Evolutionary conservation across 2,797 vertebrate genomes (phyloP).

Genomic region (Ispidina lecontei): DNA sequence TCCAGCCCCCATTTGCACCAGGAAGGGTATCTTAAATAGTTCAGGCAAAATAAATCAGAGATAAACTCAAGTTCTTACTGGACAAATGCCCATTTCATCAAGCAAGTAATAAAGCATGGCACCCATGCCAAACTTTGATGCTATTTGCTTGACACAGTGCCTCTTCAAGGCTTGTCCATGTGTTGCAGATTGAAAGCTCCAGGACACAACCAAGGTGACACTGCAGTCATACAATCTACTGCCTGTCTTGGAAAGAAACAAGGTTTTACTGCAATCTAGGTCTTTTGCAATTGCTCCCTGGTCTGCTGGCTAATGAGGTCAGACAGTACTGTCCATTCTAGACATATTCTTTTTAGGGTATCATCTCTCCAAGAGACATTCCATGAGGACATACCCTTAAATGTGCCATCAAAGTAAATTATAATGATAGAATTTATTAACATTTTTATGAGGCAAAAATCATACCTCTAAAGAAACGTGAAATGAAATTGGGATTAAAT

Average conservation of each 20-base stretch:
- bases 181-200: slow-evolving; percentile 63
- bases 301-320: slow-evolving; percentile 65
- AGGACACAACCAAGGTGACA: slow-evolving; percentile 63
- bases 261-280: slow-evolving; percentile 60
- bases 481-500: slow-evolving; percentile 29
- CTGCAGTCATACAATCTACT: slow-evolving; percentile 50
- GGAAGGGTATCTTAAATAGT: background rate
- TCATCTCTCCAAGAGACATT: slow-evolving; percentile 66
- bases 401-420: slow-evolving; percentile 58
- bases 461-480: background rate
- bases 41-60: slow-evolving; percentile 37
- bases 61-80: slow-evolving; percentile 15
- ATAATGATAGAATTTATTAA: slow-evolving; percentile 59
- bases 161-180: slow-evolving; percentile 54
- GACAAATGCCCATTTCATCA: slow-evolving; percentile 65
- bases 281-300: slow-evolving; percentile 51
- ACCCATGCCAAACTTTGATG: slow-evolving; percentile 40
- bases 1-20: background rate
- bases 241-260: slow-evolving; percentile 62
- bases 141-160: slow-evolving; percentile 68
- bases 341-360: slow-evolving; percentile 66
- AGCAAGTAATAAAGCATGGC: slow-evolving; percentile 49
- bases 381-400: slow-evolving; percentile 55
- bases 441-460: slow-evolving; percentile 44
- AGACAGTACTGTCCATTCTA: slow-evolving; percentile 70